phyloP scores from a whole-genome alignment of 2,113 vertebrate species.

The Heloderma charlesbogerti region DNA sequence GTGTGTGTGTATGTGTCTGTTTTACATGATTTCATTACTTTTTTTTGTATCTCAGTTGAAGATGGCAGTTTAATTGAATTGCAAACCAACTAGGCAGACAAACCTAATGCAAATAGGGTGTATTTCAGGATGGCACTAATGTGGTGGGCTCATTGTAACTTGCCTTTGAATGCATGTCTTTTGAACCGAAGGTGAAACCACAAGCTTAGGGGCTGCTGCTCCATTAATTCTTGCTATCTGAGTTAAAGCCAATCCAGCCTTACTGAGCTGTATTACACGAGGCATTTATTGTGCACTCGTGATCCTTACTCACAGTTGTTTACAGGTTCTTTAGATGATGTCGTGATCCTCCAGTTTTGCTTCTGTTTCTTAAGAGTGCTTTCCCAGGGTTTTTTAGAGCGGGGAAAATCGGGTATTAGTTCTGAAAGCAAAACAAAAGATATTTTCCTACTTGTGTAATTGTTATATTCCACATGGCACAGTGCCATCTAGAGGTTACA shows the following conservation, averaged over 20 bases:
- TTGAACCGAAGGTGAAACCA: not conserved
- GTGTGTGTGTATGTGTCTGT: constrained; percentile 42
- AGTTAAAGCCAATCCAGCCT: not conserved
- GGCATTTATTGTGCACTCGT: too few relatives aligned
- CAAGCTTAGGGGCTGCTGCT: not conserved
- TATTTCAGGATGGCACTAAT: constrained; percentile 30
- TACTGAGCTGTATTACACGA: not conserved
- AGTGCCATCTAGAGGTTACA: too few relatives aligned
- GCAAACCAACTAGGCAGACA: constrained; percentile 47
- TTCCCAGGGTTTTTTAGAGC: too few relatives aligned
- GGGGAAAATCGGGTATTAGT: too few relatives aligned
- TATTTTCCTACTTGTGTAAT: too few relatives aligned
- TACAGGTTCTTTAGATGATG: too few relatives aligned
- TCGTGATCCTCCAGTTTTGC: too few relatives aligned
- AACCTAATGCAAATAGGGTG: constrained; percentile 53
- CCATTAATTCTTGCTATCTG: not conserved
- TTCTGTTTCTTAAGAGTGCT: too few relatives aligned
- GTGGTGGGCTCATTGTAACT: not conserved
- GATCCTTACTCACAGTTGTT: too few relatives aligned
- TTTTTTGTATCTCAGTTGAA: constrained; percentile 31
- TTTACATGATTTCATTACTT: too few relatives aligned
- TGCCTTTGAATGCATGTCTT: not conserved
- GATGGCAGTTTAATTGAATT: constrained; percentile 59
- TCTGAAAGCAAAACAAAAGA: too few relatives aligned
- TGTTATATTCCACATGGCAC: too few relatives aligned